Evolutionary conservation across 2,113 vertebrate genomes (phyloP).

Genomic region (Catharus bicknelli): DNA sequence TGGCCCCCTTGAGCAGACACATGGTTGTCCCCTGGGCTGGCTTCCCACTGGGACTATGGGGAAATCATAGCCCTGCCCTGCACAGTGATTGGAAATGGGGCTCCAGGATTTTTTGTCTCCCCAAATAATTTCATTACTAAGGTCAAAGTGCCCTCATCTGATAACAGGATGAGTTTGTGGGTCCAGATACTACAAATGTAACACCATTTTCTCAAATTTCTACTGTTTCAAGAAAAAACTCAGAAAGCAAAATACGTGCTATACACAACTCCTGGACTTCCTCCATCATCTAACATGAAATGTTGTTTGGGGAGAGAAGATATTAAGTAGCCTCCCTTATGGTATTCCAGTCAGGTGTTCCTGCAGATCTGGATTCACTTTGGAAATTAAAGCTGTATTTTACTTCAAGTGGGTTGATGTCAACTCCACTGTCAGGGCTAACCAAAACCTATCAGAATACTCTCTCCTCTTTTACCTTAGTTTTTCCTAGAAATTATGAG

Average conservation of each 20-base stretch:
- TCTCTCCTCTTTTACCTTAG: background rate
- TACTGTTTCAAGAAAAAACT: background rate
- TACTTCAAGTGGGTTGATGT: constrained; percentile 19
- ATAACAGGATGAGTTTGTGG: background rate
- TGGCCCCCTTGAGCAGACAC: background rate
- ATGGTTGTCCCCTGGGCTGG: background rate
- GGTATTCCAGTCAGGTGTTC: constrained; percentile 46
- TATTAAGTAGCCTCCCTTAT: background rate
- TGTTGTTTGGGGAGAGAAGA: background rate
- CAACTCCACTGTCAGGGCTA: background rate
- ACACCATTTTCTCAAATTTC: background rate
- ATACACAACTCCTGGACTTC: background rate
- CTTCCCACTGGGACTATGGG: accelerated
- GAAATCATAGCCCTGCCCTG: accelerated
- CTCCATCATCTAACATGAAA: background rate
- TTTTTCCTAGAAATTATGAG: background rate
- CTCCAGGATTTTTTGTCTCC: background rate
- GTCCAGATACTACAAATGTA: background rate
- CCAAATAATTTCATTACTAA: background rate
- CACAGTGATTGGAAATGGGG: accelerated
- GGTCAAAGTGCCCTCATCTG: background rate
- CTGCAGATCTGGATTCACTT: constrained; percentile 18
- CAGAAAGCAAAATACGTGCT: background rate
- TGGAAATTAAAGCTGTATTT: constrained; percentile 37
- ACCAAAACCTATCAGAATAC: background rate